Base-by-base conservation (phyloP, 2,888 invertebrate genomes). In the Andrena bucephala region DNA sequence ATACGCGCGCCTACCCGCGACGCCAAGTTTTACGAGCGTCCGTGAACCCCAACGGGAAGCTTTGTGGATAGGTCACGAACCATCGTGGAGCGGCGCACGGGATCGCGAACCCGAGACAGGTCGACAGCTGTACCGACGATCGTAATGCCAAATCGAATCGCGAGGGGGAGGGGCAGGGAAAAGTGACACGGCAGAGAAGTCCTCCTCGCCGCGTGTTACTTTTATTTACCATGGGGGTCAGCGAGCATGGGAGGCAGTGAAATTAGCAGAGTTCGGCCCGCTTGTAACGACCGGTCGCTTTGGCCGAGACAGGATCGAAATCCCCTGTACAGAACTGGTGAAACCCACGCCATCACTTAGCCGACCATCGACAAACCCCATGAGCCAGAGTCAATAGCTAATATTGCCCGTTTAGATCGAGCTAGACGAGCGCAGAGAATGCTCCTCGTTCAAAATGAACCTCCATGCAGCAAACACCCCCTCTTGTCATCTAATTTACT, bases 381-480 rank as follows among this genome's bases (percentile, higher is more conserved):
- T 74, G 77, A 79, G 85, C 84, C 84, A 88, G 84, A 88, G 90
- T 90, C 90, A 90, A 90, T 89, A 89, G 86, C 85, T 89, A 90
- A 90, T 90, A 90, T 90, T 86, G 87, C 89, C 86, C 84, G 84
- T 88, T 89, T 86, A 89, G 84, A 84, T 68, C 84, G 81, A 77
- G 65, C 71, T 54, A 71, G 72, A 82, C 84, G 79, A 72, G 68
- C 75, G 62, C 76, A 69, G 85, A 84, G 82, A 87, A 89, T 89
- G 85, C 77, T 89, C 73, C 77, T 85, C 85, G 80, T 85, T 87
- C 85, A 79, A 89, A 89, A 89, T 89, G 87, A 89, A 89, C 85
- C 85, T 68, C 76, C 67, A 79, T 52, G 31, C 67, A 50, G 60
- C 71, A 52, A 42, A 42, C 67, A 33, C 75, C 63, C 67, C 59